Conservation (phyloP, 2,113 vertebrate species). For the Rhynchomys soricoides region DNA sequence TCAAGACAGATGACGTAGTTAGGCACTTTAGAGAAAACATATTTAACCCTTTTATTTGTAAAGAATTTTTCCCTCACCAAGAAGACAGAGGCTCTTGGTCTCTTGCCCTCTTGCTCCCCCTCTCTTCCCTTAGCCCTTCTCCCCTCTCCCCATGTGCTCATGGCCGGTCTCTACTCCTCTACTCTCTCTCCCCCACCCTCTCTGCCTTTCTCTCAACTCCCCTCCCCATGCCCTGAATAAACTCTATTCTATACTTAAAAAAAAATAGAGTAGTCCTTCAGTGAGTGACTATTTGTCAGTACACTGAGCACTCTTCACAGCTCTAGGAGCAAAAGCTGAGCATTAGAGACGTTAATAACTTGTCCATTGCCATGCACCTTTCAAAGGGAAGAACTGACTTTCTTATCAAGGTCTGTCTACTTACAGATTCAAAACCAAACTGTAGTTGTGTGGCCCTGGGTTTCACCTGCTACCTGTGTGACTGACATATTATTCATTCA, state of each 20-base stretch:
- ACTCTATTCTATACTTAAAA: too few species aligned
- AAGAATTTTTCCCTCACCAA: slow-evolving; percentile 35
- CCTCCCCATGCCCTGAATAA: too few species aligned
- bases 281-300: background rate
- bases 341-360: slow-evolving; percentile 15
- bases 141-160: too few species aligned
- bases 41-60: slow-evolving; percentile 25
- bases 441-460: background rate
- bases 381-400: slow-evolving; percentile 23
- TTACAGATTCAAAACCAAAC: background rate
- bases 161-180: too few species aligned
- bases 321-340: background rate
- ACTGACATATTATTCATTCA: slow-evolving; percentile 17
- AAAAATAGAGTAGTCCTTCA: background rate
- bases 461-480: slow-evolving; percentile 6
- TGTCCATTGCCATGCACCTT: background rate
- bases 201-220: too few species aligned
- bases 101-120: too few species aligned
- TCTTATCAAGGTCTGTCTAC: background rate
- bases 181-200: too few species aligned
- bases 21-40: slow-evolving; percentile 41
- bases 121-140: too few species aligned
- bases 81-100: too few species aligned
- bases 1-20: slow-evolving; percentile 1
- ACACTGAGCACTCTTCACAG: background rate